Conservation (phyloP, 2,888 invertebrate genomes). For the Ischnura elegans region DNA sequence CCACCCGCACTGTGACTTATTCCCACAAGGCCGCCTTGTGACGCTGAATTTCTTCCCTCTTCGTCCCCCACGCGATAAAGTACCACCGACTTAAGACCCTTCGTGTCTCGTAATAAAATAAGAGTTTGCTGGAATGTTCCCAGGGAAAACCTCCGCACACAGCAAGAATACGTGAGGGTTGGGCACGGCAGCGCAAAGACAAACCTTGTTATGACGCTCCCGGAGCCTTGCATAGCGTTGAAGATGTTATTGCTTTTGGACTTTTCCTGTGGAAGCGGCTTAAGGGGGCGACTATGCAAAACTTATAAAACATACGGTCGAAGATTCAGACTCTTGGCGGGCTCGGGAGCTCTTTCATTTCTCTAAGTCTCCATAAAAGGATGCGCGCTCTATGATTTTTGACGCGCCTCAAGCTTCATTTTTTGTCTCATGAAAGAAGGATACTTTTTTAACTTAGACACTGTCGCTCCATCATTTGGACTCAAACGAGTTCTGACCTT, state of each 20-base stretch:
- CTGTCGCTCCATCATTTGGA: background rate
- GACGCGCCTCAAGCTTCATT: background rate
- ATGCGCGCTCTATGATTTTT: background rate
- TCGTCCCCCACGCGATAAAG: background rate
- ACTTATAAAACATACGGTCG: background rate
- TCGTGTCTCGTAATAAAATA: conserved; percentile 8
- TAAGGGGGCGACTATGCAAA: background rate
- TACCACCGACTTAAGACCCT: background rate
- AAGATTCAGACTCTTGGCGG: background rate
- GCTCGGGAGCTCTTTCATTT: background rate
- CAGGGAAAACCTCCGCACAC: background rate
- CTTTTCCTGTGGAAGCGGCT: background rate
- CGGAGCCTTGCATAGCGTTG: conserved; percentile 3
- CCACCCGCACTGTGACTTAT: background rate
- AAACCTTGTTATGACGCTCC: conserved; percentile 33
- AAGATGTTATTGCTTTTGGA: conserved; percentile 21
- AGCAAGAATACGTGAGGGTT: conserved; percentile 9
- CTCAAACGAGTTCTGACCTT: no score
- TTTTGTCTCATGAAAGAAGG: background rate
- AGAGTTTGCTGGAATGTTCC: background rate
- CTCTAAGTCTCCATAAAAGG: background rate
- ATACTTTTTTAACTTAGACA: background rate
- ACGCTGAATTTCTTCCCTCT: background rate
- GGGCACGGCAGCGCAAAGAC: conserved; percentile 11
- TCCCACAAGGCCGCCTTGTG: conserved; percentile 4